Evolutionary conservation across 1,140 invertebrate species (phyloP).

Genomic region (Leptopilina clavipes): DNA sequence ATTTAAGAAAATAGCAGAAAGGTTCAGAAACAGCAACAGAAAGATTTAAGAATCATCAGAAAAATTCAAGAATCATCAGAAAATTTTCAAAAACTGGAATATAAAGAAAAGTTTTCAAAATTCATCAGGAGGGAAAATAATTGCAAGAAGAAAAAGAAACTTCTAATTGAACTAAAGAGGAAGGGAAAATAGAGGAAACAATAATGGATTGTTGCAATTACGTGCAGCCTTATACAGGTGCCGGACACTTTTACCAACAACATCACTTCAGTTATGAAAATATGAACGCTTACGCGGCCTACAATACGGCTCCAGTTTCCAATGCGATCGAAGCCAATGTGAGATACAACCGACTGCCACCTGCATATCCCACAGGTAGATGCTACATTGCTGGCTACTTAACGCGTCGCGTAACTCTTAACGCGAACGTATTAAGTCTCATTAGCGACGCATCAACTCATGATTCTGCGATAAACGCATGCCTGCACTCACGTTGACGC

Average conservation of each 20-base stretch:
- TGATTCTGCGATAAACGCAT: slow-evolving; percentile 25
- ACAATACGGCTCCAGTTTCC: slow-evolving; percentile 61
- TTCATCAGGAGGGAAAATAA: background rate
- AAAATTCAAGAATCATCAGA: too few relatives aligned
- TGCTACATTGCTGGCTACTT: slow-evolving; percentile 32
- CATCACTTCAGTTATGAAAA: slow-evolving; percentile 71
- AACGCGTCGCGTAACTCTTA: slow-evolving; percentile 20
- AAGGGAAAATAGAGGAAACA: background rate
- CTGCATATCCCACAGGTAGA: slow-evolving; percentile 66
- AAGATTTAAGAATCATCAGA: too few relatives aligned
- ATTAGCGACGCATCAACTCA: slow-evolving; percentile 22
- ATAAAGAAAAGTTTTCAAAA: background rate
- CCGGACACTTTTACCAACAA: slow-evolving; percentile 72
- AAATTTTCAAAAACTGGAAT: background rate
- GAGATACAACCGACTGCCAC: slow-evolving; percentile 64
- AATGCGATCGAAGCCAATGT: slow-evolving; percentile 64
- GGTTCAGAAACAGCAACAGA: too few relatives aligned
- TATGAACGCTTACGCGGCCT: slow-evolving; percentile 60
- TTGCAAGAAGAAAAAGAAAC: background rate
- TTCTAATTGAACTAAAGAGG: background rate
- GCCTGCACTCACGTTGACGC: slow-evolving; percentile 1
- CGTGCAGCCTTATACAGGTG: slow-evolving; percentile 71
- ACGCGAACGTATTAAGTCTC: slow-evolving; percentile 24
- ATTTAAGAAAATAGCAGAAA: too few relatives aligned
- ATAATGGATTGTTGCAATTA: slow-evolving; percentile 77